These are phyloP conservation scores for Hydrophis major DNA, from an alignment of 2,797 vertebrate species.

Conservation along the genomic window DNA sequence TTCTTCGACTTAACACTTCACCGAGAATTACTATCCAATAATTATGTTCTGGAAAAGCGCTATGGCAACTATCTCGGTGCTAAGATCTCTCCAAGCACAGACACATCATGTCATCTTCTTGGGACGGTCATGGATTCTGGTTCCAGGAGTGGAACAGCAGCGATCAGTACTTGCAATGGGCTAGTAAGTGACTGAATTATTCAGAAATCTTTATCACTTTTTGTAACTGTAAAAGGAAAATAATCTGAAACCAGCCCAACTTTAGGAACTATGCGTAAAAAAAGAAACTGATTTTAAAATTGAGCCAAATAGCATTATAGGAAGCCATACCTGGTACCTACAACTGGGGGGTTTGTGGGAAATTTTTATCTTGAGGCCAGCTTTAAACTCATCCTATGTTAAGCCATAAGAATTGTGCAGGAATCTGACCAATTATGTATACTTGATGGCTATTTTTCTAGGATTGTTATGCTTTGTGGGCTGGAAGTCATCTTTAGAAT, in stretches of 20 bases:
- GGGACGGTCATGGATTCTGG: conserved; percentile 75
- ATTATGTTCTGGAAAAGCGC: conserved; percentile 84
- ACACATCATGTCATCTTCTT: conserved; percentile 79
- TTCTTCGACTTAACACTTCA: conserved; percentile 85
- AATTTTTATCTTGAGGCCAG: background rate
- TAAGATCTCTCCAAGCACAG: conserved; percentile 38
- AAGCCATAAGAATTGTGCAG: background rate
- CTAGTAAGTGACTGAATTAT: conserved; percentile 79
- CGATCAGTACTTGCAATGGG: conserved; percentile 87
- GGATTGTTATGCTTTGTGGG: background rate
- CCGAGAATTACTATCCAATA: conserved; percentile 76
- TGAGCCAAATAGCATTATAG: background rate
- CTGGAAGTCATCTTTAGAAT: background rate
- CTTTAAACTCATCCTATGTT: background rate
- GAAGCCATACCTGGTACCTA: background rate
- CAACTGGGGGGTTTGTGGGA: background rate
- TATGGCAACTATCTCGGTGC: conserved; percentile 72
- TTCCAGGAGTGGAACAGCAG: conserved; percentile 71
- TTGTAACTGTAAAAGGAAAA: background rate
- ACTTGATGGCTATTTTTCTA: background rate
- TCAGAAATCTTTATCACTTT: background rate
- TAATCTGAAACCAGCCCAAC: background rate
- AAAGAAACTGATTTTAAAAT: background rate
- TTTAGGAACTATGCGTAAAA: background rate
- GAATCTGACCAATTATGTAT: background rate